Conservation (phyloP, 2,888 invertebrate genomes). For the Tetheella fluctuosa region DNA sequence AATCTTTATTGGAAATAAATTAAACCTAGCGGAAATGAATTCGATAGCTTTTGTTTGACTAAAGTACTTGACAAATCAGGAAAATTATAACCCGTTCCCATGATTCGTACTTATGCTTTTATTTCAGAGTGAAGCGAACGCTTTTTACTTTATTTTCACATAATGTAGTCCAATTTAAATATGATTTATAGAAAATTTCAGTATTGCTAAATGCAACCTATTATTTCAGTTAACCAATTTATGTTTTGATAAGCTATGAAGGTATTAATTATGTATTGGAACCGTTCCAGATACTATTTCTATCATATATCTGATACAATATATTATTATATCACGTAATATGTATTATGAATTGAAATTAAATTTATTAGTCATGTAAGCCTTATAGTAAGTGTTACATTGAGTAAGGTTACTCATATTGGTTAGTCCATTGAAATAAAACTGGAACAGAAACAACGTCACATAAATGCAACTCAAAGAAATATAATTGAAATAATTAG, state of each 20-base stretch:
- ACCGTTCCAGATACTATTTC: neutral
- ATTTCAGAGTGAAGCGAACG: neutral
- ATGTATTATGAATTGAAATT: too few relatives aligned
- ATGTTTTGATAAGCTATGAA: neutral
- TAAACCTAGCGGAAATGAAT: conserved; percentile 53
- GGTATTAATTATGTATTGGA: neutral
- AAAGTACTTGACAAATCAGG: conserved; percentile 15
- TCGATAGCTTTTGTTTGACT: conserved; percentile 39
- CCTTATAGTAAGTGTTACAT: too few relatives aligned
- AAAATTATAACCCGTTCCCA: neutral
- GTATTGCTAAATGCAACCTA: too few relatives aligned
- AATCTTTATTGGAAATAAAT: conserved; percentile 62
- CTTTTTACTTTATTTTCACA: neutral
- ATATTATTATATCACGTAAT: too few relatives aligned
- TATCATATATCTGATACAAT: neutral
- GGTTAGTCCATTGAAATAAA: neutral
- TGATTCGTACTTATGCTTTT: neutral
- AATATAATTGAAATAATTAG: too few relatives aligned
- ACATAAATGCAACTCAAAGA: too few relatives aligned
- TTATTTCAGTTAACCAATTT: too few relatives aligned
- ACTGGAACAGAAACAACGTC: neutral
- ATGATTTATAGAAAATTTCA: neutral
- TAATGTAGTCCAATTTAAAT: neutral
- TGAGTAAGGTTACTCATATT: too few relatives aligned
- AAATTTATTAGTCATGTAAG: too few relatives aligned